Evolutionary conservation across 2,113 vertebrate species (phyloP).

Genomic region (Scortum barcoo): DNA sequence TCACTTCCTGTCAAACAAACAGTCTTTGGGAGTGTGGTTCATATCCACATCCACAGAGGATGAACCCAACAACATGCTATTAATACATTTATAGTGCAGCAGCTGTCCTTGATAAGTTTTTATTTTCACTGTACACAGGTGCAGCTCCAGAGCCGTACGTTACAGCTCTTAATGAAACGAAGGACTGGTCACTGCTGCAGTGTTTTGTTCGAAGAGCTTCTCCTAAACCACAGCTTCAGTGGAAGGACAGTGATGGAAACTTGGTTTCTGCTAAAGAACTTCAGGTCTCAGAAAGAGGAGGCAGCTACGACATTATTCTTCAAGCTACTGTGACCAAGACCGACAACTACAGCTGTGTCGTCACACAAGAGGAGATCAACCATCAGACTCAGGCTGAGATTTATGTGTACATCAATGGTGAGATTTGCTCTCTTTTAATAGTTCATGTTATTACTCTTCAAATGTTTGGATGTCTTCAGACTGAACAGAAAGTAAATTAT

Average conservation of each 20-base stretch:
- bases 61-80: too few species aligned
- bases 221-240: background rate
- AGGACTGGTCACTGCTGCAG: rapidly evolving
- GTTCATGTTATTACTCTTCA: too few species aligned
- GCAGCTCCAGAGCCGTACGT: rapidly evolving
- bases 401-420: rapidly evolving
- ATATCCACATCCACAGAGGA: too few species aligned
- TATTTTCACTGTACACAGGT: background rate
- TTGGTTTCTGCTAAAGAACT: background rate
- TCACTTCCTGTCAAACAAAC: too few species aligned
- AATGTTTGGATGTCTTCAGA: too few species aligned
- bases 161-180: rapidly evolving
- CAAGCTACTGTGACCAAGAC: background rate
- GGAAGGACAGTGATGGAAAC: background rate
- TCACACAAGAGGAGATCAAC: background rate
- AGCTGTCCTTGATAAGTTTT: background rate
- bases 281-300: background rate
- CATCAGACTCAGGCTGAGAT: background rate
- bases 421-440: background rate
- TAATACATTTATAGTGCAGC: too few species aligned
- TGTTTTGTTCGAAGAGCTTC: background rate
- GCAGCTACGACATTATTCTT: background rate
- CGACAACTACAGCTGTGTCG: background rate
- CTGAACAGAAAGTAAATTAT: too few species aligned
- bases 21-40: too few species aligned